A percentile compares a stretch with the other conserved stretches of the same genome.
Conservation (phyloP, 2,113 vertebrate species). For the Pogonocichla stellata region DNA sequence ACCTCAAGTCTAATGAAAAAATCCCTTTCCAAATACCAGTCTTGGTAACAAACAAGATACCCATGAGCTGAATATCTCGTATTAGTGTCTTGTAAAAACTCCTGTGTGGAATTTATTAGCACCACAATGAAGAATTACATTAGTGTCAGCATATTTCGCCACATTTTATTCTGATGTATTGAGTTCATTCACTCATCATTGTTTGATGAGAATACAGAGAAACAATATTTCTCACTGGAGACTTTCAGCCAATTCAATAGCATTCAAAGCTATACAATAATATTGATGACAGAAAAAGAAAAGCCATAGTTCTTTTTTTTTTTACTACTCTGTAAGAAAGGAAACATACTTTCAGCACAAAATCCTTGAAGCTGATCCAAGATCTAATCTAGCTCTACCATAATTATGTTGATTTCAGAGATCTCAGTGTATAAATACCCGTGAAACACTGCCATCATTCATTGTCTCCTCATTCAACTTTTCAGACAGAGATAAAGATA, state of each 20-base stretch:
- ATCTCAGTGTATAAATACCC: not conserved
- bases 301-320: not conserved
- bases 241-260: not conserved
- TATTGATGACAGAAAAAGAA: not conserved
- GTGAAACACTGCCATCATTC: not conserved
- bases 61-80: not conserved
- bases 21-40: not conserved
- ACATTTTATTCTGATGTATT: not conserved
- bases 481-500: not conserved
- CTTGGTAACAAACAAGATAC: not conserved
- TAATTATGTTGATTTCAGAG: constrained; percentile 1
- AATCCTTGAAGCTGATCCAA: constrained; percentile 28
- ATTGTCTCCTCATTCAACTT: not conserved
- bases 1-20: not conserved
- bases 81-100: not conserved
- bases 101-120: not conserved
- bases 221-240: not conserved
- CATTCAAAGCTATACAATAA: not conserved
- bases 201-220: not conserved
- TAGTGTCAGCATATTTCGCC: not conserved
- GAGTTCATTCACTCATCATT: not conserved
- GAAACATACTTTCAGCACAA: not conserved
- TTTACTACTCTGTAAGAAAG: not conserved
- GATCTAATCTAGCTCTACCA: not conserved
- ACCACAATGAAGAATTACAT: not conserved